Evolutionary conservation across 2,888 invertebrate genomes (phyloP).

Genomic region (Spilarctia lutea): DNA sequence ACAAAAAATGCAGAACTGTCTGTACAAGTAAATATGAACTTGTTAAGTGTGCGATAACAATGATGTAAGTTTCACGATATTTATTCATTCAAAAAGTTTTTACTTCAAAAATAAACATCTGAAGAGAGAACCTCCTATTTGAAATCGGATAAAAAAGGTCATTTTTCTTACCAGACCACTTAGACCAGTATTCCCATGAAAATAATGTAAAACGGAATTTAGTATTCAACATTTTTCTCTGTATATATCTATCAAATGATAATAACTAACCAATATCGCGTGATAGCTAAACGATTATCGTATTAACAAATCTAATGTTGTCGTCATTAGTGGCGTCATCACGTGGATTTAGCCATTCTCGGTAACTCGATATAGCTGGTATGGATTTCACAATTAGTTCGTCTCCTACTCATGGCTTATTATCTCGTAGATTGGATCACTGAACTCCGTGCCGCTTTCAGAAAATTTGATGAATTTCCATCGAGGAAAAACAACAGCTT

Average conservation of each 20-base stretch:
- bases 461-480: not conserved
- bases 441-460: not conserved
- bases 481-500: too few relatives aligned
- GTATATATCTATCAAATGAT: not conserved
- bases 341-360: not conserved
- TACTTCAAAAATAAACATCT: too few relatives aligned
- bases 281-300: not conserved
- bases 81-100: too few relatives aligned
- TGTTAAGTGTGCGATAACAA: too few relatives aligned
- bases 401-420: not conserved
- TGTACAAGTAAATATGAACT: too few relatives aligned
- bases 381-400: not conserved
- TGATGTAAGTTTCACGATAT: too few relatives aligned
- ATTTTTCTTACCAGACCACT: not conserved
- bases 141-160: too few relatives aligned
- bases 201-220: not conserved
- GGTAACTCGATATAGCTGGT: constrained; percentile 1
- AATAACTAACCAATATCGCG: not conserved
- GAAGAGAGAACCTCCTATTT: too few relatives aligned
- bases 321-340: constrained; percentile 1
- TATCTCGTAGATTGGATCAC: not conserved
- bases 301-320: not conserved
- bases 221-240: not conserved
- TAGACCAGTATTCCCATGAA: not conserved
- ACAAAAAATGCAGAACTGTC: too few relatives aligned